Conservation (phyloP, 1,140 invertebrate genomes). For the Zophobas morio region DNA sequence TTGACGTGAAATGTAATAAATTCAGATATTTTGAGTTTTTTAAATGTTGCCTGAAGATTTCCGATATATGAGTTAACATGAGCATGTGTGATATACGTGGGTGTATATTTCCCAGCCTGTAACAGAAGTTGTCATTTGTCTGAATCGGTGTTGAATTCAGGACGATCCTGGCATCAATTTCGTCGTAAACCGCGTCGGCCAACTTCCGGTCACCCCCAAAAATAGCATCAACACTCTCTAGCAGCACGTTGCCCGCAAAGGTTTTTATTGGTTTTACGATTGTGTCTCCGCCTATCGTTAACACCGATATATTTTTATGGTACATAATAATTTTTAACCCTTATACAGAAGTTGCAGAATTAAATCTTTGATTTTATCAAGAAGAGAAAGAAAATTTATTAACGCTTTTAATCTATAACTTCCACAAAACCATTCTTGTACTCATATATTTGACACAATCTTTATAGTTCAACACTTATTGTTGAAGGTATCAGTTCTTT, state of each 20-base stretch:
- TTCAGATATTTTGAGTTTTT: too few species aligned
- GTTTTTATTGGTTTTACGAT: conserved; percentile 27
- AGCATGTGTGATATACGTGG: background rate
- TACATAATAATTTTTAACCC: conserved; percentile 11
- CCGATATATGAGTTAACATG: too few species aligned
- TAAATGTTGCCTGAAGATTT: too few species aligned
- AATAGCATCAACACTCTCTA: conserved; percentile 28
- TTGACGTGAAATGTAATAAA: too few species aligned
- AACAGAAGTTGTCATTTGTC: conserved; percentile 10
- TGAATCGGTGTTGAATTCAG: conserved; percentile 10
- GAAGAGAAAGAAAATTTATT: too few species aligned
- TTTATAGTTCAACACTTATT: too few species aligned
- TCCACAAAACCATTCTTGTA: too few species aligned
- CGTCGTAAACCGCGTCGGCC: conserved; percentile 13
- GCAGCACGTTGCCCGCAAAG: conserved; percentile 19
- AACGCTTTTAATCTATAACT: too few species aligned
- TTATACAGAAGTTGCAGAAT: background rate
- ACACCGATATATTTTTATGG: conserved; percentile 30
- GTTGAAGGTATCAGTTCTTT: too few species aligned
- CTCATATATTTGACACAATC: too few species aligned
- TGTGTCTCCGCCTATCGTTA: conserved; percentile 24
- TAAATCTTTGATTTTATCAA: too few species aligned
- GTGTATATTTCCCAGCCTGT: background rate
- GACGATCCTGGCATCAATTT: conserved; percentile 30
- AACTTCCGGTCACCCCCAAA: conserved; percentile 32